Evolutionary conservation across 1,140 invertebrate species (phyloP).

Genomic region (Ericerus pela): DNA sequence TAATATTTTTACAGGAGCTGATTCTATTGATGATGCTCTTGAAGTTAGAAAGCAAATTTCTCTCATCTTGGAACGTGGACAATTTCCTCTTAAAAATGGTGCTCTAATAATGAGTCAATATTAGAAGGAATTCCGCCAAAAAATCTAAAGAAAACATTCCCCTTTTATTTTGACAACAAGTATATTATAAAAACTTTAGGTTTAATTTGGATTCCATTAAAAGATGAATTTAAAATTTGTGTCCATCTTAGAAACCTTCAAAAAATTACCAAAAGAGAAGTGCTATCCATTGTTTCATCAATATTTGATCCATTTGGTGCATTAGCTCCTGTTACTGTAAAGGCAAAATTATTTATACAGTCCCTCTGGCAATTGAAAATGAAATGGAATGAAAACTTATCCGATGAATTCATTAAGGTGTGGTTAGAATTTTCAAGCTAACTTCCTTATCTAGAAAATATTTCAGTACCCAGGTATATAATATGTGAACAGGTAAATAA

Average conservation of each 20-base stretch:
- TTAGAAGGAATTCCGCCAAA: neutral
- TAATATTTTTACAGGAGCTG: constrained; percentile 12
- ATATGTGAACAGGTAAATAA: neutral
- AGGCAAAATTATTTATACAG: constrained; percentile 19
- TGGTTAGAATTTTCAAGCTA: constrained; percentile 21
- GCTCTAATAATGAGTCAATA: constrained; percentile 18
- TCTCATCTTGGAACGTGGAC: constrained; percentile 11
- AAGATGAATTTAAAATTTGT: neutral
- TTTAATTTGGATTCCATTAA: neutral
- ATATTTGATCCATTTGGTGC: constrained; percentile 26
- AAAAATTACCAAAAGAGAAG: constrained; percentile 6
- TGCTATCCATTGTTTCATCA: constrained; percentile 19
- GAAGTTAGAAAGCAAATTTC: constrained; percentile 3
- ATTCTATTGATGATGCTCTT: neutral
- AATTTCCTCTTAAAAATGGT: constrained; percentile 6
- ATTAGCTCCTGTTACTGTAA: constrained; percentile 21
- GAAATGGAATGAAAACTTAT: constrained; percentile 26
- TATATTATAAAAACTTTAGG: constrained; percentile 10
- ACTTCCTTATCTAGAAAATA: constrained; percentile 5
- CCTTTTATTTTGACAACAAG: neutral
- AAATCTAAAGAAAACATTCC: neutral
- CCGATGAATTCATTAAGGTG: constrained; percentile 11
- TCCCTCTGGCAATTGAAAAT: constrained; percentile 14
- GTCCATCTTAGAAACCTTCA: neutral
- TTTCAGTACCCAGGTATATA: constrained; percentile 13